Evolutionary conservation across 2,888 invertebrate species (phyloP).

Genomic region (Acrocyrtus sp.): DNA sequence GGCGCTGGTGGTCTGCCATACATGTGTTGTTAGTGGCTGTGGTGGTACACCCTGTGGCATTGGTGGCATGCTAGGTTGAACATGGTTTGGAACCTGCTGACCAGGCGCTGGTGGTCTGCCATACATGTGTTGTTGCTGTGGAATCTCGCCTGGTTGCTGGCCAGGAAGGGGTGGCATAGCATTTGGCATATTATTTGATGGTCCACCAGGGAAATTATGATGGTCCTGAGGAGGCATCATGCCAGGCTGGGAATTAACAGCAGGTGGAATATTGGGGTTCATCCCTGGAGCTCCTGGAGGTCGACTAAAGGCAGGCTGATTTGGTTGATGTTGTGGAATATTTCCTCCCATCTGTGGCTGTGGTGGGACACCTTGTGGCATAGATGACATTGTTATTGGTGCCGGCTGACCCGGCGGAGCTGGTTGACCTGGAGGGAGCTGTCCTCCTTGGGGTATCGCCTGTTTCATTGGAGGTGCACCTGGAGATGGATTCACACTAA

Average conservation of each 20-base stretch:
- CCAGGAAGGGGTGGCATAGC: not conserved
- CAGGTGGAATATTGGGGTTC: not conserved
- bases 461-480: not conserved
- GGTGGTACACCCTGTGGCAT: slow-evolving; percentile 25
- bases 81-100: not conserved
- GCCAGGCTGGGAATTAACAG: not conserved
- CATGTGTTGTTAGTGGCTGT: not conserved
- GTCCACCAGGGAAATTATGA: not conserved
- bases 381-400: slow-evolving; percentile 8
- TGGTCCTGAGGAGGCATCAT: not conserved
- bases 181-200: not conserved
- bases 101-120: slow-evolving; percentile 5
- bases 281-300: slow-evolving; percentile 11
- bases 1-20: slow-evolving; percentile 9
- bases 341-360: too few species aligned
- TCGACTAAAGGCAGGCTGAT: slow-evolving; percentile 9
- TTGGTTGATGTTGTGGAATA: not conserved
- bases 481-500: not conserved
- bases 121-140: not conserved
- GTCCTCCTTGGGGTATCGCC: not conserved
- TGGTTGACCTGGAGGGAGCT: not conserved
- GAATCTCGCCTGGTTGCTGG: not conserved
- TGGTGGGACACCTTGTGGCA: slow-evolving; percentile 22
- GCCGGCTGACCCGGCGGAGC: slow-evolving; percentile 3
- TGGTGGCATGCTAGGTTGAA: slow-evolving; percentile 11